phyloP scores from a whole-genome alignment of 2,113 vertebrate genomes.

The Neogobius melanostomus region DNA sequence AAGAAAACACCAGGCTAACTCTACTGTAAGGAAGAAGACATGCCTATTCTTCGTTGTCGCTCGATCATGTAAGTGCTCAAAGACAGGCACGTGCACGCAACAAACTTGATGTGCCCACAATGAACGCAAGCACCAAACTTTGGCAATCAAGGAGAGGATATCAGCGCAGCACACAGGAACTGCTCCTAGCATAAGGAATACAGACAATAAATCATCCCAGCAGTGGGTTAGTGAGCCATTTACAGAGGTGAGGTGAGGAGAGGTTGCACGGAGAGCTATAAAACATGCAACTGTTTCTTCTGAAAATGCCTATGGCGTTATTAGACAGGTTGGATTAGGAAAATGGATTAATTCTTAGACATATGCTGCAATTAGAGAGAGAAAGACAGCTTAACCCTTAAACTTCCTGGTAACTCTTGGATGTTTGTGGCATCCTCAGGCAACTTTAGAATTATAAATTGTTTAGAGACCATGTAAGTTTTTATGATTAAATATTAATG shows the following conservation, averaged over 20 bases:
- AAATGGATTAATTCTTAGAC: too few relatives aligned
- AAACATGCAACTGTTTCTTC: slow-evolving; percentile 5
- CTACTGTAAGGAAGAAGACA: slow-evolving; percentile 26
- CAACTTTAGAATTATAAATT: too few relatives aligned
- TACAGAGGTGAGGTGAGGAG: slow-evolving; percentile 34
- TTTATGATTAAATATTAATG: too few relatives aligned
- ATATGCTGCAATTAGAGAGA: too few relatives aligned
- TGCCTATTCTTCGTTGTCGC: slow-evolving; percentile 17
- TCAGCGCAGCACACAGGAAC: slow-evolving; percentile 49
- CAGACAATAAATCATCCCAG: slow-evolving; percentile 56
- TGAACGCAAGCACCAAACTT: slow-evolving; percentile 14
- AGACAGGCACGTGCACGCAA: slow-evolving; percentile 25
- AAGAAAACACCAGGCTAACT: slow-evolving; percentile 33
- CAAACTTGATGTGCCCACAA: not conserved
- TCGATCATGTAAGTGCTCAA: slow-evolving; percentile 12
- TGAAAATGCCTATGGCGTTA: slow-evolving; percentile 1
- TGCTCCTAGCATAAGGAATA: slow-evolving; percentile 42
- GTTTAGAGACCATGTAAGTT: too few relatives aligned
- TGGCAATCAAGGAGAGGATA: slow-evolving; percentile 54
- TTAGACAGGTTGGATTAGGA: not conserved
- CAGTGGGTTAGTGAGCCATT: slow-evolving; percentile 50
- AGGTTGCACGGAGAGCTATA: slow-evolving; percentile 16
- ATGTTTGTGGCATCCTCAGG: too few relatives aligned
- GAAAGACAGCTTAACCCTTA: too few relatives aligned
- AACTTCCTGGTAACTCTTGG: too few relatives aligned